Base-by-base conservation (phyloP, 2,113 vertebrate species). In the Sceloporus undulatus region DNA sequence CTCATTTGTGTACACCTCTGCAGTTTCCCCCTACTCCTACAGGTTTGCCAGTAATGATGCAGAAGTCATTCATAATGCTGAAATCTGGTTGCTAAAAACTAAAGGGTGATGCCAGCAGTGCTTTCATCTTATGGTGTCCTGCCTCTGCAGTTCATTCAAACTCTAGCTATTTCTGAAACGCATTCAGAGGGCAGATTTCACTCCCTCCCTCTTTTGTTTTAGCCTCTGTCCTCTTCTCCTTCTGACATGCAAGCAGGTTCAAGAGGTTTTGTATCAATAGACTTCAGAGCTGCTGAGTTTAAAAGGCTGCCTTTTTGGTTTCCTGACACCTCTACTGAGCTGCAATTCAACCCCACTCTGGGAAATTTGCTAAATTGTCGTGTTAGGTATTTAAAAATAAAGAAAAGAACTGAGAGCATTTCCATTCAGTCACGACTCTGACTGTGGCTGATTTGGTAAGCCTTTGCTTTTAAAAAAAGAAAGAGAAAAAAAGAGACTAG, bases 301-400 rank as follows among this genome's bases (percentile, higher is more conserved):
- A 80, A 85, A 90, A 90, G 52, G 62, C 9, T 78, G 85, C 82
- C 19, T 71, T 94, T 94, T 86, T 90, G 48, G 73, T 92, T 92
- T 93, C 70, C 25, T 73, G 11, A 11, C 0, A 0, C 74, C 74
- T 79, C 62, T 79, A 71, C n/a, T 54, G 66, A 87, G 62, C 19
- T 54, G 88, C 40, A 78, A 8, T 73, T 88, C 52, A 76, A 54
- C 59, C 89, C 78, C 85, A 91, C 27, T 54, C 59, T 52, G 75
- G 38, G 73, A 86, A 68, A 77, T 86, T 75, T 84, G 83, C 68
- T 90, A 48, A 92, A 85, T 73, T 89, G 34, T 48, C 80, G 29
- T 70, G 82, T 65, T 70, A 70, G 18, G 13, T 86, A 42, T 84
- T 59, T 68, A 25, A 75, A 56, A 75, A 76, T 38, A 85, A 59